Conservation (phyloP, 2,797 vertebrate species). For the Linurgus olivaceus region DNA sequence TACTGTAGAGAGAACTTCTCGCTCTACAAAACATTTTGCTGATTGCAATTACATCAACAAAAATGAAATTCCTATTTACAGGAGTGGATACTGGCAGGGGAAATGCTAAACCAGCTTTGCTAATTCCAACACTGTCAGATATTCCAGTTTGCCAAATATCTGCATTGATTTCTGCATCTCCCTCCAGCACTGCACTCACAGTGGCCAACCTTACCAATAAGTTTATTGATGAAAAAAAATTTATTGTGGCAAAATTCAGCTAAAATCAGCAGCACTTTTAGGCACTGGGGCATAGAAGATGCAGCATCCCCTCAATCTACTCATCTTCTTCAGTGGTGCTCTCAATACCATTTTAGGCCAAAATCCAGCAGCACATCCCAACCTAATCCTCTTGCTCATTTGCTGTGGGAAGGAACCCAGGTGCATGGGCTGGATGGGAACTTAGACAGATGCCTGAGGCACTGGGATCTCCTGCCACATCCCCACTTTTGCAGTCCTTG, state of each 20-base stretch:
- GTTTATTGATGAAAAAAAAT: background rate
- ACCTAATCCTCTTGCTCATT: background rate
- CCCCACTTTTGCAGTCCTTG: background rate
- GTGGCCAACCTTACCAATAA: background rate
- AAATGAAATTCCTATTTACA: background rate
- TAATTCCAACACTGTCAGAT: background rate
- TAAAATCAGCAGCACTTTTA: background rate
- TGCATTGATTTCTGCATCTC: background rate
- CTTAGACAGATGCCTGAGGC: background rate
- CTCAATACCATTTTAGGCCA: background rate
- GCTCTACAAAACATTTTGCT: background rate
- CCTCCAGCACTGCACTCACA: background rate
- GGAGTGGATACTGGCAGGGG: background rate
- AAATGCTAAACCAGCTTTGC: conserved; percentile 24
- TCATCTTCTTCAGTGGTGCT: background rate
- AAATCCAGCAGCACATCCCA: conserved; percentile 4
- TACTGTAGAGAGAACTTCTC: background rate
- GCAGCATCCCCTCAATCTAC: background rate
- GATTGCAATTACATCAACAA: background rate
- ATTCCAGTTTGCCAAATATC: background rate
- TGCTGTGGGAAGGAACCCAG: background rate
- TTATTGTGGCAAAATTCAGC: background rate
- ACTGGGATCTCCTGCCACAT: background rate
- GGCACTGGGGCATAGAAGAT: background rate
- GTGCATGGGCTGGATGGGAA: background rate